Evolutionary conservation across 2,113 vertebrate genomes (phyloP).

Genomic region (Mugil cephalus): DNA sequence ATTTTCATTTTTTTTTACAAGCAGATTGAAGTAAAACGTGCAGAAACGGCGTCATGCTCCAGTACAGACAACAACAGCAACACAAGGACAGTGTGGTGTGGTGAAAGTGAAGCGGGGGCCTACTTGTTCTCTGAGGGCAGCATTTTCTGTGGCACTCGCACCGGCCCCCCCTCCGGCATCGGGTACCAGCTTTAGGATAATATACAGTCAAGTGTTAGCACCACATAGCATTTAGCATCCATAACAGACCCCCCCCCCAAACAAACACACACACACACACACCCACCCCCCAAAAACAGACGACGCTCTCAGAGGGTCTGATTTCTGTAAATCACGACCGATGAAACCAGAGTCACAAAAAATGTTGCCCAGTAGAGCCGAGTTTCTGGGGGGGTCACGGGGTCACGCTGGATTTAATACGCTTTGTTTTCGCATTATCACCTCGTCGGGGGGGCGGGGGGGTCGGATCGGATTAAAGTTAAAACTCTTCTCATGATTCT

Average conservation of each 20-base stretch:
- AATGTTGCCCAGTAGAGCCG: conserved; percentile 75
- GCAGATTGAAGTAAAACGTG: no score
- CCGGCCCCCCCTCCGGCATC: conserved; percentile 80
- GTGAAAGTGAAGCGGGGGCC: conserved; percentile 69
- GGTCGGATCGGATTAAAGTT: no score
- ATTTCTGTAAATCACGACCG: conserved; percentile 75
- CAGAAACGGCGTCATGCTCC: conserved; percentile 4
- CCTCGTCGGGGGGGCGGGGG: conserved; percentile 71
- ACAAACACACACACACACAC: no score
- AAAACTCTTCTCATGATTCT: no score
- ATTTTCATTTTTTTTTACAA: no score
- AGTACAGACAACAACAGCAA: conserved; percentile 25
- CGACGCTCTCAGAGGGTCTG: conserved; percentile 9
- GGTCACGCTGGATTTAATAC: conserved; percentile 76
- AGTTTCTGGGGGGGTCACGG: conserved; percentile 52
- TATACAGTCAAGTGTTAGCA: conserved; percentile 72
- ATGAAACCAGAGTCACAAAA: conserved; percentile 81
- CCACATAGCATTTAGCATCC: conserved; percentile 54
- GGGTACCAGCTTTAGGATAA: conserved; percentile 84
- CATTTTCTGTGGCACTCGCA: conserved; percentile 83
- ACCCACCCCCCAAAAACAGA: no score
- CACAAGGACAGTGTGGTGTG: conserved; percentile 46
- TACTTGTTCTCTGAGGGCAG: conserved; percentile 85
- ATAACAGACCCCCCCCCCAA: conserved; percentile 3
- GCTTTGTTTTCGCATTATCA: conserved; percentile 85